Percentiles rank a stretch among this genome's conserved stretches.
Conservation (phyloP, 2,888 invertebrate genomes). For the Iselma pallidipennis region DNA sequence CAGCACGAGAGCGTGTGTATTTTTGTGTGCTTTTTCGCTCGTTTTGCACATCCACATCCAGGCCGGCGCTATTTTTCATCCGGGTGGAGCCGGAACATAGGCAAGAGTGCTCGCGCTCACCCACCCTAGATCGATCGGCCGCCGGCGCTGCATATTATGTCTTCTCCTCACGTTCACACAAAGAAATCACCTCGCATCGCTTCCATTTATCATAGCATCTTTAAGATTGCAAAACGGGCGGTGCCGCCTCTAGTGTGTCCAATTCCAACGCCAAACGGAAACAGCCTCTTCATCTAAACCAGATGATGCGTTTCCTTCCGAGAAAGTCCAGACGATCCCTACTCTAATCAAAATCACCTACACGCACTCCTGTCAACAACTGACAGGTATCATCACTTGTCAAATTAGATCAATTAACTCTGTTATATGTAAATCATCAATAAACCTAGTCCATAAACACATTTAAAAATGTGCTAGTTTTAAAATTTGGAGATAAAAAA, state of each 20-base stretch:
- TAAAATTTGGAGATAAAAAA: too few species aligned
- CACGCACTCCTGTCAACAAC: background rate
- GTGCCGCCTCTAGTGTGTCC: slow-evolving; percentile 9
- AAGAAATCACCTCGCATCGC: slow-evolving; percentile 51
- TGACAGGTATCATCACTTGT: background rate
- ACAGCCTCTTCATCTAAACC: background rate
- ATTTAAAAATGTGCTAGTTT: too few species aligned
- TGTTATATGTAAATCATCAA: background rate
- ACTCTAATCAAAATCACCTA: background rate
- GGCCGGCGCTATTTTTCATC: slow-evolving; percentile 54
- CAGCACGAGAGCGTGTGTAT: slow-evolving; percentile 49
- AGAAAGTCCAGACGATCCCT: background rate
- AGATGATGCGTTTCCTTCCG: background rate
- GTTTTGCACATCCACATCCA: slow-evolving; percentile 47
- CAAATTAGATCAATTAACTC: background rate
- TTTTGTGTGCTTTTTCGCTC: slow-evolving; percentile 53
- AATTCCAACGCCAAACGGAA: background rate
- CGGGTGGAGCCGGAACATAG: slow-evolving; percentile 53
- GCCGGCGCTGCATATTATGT: slow-evolving; percentile 43
- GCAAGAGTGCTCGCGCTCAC: slow-evolving; percentile 22
- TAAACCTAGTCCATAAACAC: background rate
- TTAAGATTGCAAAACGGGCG: slow-evolving; percentile 35
- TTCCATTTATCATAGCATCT: slow-evolving; percentile 49
- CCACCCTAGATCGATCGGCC: slow-evolving; percentile 25
- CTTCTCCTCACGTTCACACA: slow-evolving; percentile 51